Evolutionary conservation across 2,888 invertebrate species (phyloP).

Genomic region (Automeris io): DNA sequence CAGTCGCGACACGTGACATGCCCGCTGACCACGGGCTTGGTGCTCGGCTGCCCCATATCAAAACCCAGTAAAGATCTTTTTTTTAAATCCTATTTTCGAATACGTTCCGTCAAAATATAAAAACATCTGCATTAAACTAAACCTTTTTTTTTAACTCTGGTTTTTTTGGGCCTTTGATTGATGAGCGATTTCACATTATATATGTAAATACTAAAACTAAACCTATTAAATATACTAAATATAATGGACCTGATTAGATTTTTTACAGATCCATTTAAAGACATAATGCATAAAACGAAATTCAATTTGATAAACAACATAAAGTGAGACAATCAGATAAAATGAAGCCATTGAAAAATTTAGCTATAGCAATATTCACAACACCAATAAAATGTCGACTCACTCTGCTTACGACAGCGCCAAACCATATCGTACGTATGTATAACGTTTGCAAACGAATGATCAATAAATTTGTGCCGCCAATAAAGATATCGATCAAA

Average conservation of each 20-base stretch:
- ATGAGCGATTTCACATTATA: no score
- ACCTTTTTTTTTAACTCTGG: no score
- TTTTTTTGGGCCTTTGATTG: no score
- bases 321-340: conserved; percentile 69
- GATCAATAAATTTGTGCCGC: conserved; percentile 72
- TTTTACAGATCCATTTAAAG: conserved; percentile 25
- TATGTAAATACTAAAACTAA: no score
- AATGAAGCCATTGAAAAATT: conserved; percentile 69
- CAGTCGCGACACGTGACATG: neutral
- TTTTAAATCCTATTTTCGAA: no score
- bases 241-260: no score
- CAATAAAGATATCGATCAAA: conserved; percentile 77
- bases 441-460: conserved; percentile 67
- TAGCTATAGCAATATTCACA: conserved; percentile 66
- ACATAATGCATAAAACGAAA: conserved; percentile 44
- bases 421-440: conserved; percentile 59
- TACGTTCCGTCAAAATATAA: no score
- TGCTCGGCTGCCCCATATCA: no score
- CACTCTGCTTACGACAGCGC: conserved; percentile 57
- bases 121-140: no score
- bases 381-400: conserved; percentile 51
- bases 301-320: conserved; percentile 61
- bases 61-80: no score
- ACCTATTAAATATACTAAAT: no score
- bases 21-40: no score